A percentile compares a stretch with the other conserved stretches of the same genome.
These are phyloP conservation scores for Serranus cabrilla DNA, from an alignment of 2,797 vertebrate genomes.

Conservation along the genomic window DNA sequence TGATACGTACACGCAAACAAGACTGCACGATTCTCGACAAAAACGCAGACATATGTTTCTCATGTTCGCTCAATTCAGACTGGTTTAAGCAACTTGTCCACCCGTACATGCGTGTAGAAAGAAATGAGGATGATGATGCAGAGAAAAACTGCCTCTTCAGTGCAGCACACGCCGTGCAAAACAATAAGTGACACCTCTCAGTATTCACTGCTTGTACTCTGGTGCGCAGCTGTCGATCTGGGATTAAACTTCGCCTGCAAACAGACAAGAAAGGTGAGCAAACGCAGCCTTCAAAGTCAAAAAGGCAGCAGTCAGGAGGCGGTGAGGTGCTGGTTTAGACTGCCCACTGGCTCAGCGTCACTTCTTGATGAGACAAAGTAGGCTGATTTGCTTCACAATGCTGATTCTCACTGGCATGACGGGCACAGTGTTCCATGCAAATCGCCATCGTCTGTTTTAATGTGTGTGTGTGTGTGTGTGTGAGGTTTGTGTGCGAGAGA, in stretches of 20 bases:
- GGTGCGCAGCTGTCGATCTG: constrained; percentile 46
- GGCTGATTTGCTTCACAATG: constrained; percentile 45
- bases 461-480: constrained; percentile 22
- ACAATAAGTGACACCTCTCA: constrained; percentile 44
- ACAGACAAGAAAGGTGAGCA: constrained; percentile 54
- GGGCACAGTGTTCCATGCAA: constrained; percentile 43
- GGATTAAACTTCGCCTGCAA: constrained; percentile 55
- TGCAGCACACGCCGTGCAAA: constrained; percentile 13
- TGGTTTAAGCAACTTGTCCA: constrained; percentile 19
- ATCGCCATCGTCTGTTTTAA: constrained; percentile 17
- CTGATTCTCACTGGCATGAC: constrained; percentile 44
- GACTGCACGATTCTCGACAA: constrained; percentile 34
- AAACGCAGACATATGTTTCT: constrained; percentile 27
- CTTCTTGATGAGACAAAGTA: constrained; percentile 48
- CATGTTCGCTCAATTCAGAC: neutral
- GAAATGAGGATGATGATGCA: constrained; percentile 6
- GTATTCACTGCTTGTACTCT: constrained; percentile 48
- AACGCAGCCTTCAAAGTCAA: constrained; percentile 56
- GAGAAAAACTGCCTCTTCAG: constrained; percentile 15
- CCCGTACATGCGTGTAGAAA: neutral
- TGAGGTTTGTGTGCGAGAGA: constrained; percentile 1
- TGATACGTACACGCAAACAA: constrained; percentile 45
- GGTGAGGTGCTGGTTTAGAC: constrained; percentile 9
- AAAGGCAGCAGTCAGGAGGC: constrained; percentile 45
- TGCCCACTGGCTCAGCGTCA: constrained; percentile 39